Percentiles rank a stretch among this genome's conserved stretches.
Conservation (phyloP, 2,113 vertebrate genomes). For the Dendrocopos noguchii region DNA sequence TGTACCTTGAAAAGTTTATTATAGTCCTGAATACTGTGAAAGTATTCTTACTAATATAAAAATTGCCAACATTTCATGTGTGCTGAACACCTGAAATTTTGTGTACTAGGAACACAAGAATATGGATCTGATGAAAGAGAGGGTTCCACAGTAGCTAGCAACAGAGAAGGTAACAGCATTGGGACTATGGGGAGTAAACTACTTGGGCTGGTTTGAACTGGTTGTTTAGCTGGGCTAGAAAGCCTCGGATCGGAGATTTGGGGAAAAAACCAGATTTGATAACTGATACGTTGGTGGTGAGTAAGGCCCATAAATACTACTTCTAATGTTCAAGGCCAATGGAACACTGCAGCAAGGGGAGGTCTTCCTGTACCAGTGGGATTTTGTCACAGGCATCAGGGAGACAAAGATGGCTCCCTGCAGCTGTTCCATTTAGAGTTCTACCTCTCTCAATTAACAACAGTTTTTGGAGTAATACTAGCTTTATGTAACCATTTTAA, state of each 20-base stretch:
- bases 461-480: not conserved
- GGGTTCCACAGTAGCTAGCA: not conserved
- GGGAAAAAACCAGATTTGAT: not conserved
- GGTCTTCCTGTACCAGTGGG: not conserved
- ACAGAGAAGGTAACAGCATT: not conserved
- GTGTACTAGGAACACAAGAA: not conserved
- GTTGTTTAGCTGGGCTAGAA: not conserved
- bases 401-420: not conserved
- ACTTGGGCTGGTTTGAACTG: not conserved
- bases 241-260: not conserved
- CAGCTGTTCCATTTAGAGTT: not conserved
- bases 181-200: not conserved
- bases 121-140: not conserved
- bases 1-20: not conserved
- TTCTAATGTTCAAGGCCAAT: not conserved
- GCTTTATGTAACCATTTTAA: not conserved
- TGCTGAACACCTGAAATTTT: not conserved
- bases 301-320: not conserved
- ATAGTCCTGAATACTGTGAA: not conserved
- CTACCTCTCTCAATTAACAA: not conserved
- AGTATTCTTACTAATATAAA: not conserved
- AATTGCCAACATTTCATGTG: not conserved
- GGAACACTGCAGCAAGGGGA: accelerated
- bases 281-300: not conserved
- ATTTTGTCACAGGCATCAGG: not conserved